Conservation (phyloP, 2,113 vertebrate genomes). For the Oreochromis niloticus region DNA sequence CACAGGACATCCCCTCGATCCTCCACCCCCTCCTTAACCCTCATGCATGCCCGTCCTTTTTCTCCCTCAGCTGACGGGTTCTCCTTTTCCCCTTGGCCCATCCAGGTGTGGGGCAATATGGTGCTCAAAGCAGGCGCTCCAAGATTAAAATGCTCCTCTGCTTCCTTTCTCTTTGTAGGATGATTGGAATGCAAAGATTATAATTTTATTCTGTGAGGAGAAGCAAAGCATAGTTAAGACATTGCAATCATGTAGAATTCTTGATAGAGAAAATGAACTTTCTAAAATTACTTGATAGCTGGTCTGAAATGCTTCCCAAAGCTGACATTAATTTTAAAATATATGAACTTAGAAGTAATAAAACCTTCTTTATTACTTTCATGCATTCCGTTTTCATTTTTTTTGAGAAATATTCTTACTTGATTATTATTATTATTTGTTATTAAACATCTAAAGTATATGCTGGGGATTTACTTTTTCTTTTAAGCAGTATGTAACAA, state of each 20-base stretch:
- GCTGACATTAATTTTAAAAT: background rate
- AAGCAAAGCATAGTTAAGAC: background rate
- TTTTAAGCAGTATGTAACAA: background rate
- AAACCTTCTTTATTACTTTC: background rate
- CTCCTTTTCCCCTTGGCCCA: background rate
- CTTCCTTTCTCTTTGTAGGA: background rate
- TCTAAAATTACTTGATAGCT: conserved; percentile 5
- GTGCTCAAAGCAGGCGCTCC: background rate
- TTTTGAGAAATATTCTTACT: background rate
- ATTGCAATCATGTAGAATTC: background rate
- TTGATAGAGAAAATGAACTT: background rate
- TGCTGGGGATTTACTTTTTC: background rate
- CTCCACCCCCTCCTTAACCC: background rate
- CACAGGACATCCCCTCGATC: background rate
- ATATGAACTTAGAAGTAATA: background rate
- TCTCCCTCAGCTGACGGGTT: background rate
- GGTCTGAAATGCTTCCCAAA: background rate
- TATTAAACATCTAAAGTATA: background rate
- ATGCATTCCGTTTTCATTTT: background rate
- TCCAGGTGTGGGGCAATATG: conserved; percentile 61
- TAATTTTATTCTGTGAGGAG: background rate
- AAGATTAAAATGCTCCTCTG: conserved; percentile 4
- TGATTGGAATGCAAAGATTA: background rate
- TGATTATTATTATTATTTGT: background rate
- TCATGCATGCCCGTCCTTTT: background rate